Evolutionary conservation across 1,140 invertebrate genomes (phyloP).

Genomic region (Aphis craccivora): DNA sequence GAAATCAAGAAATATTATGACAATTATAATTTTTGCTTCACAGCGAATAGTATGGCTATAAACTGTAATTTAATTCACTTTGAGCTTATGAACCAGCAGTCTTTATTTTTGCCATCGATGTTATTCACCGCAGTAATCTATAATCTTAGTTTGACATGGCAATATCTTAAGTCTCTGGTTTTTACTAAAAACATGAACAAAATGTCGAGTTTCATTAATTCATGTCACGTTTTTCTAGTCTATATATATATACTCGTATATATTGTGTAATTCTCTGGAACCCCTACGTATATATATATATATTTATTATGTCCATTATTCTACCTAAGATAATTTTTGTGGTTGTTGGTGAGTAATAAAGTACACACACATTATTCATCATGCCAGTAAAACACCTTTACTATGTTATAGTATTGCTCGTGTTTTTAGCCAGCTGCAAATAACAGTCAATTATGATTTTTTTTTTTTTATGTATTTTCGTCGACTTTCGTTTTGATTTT

Average conservation of each 20-base stretch:
- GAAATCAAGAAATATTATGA: background rate
- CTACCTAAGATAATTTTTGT: slow-evolving; percentile 18
- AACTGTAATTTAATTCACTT: background rate
- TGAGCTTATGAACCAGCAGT: background rate
- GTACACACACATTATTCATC: background rate
- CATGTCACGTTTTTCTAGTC: slow-evolving; percentile 16
- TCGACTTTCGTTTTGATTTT: background rate
- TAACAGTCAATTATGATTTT: background rate
- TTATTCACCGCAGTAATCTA: background rate
- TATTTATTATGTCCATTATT: background rate
- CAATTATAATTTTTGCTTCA: background rate
- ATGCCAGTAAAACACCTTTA: background rate
- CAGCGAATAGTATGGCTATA: background rate
- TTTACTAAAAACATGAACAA: background rate
- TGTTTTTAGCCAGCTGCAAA: background rate
- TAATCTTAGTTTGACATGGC: background rate
- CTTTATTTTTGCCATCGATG: background rate
- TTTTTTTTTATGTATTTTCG: background rate
- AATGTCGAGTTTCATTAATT: slow-evolving; percentile 23
- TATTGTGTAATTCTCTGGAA: background rate
- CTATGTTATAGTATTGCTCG: background rate
- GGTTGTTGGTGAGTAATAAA: background rate
- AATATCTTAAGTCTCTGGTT: slow-evolving; percentile 4
- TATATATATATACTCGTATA: background rate
- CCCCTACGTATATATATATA: background rate